Evolutionary conservation across 2,888 invertebrate genomes (phyloP), one percentile per base, ranked within the genome.

Genomic region (Nomada hirtipes): DNA sequence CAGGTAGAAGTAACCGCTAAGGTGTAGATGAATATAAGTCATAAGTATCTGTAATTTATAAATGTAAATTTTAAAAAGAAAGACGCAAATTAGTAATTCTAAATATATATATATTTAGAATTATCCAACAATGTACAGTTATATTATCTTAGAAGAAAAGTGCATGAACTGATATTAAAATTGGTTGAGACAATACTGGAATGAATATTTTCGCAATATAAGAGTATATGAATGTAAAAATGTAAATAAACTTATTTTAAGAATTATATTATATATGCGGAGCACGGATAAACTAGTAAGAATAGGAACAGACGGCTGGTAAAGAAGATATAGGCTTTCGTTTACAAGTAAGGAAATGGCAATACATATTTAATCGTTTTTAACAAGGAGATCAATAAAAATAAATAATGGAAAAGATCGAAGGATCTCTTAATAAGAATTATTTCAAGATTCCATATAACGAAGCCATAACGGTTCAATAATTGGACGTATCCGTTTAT

Each of bases 401-500:
- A 53, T 20, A 23, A n/a, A 0, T 60, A 53, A 69, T 36, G 36
- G 36, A 57, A 47, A 53, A 57, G 23, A 23, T 13, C 10, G 29
- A 36, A 63, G 0, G 42, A 55, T 23, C 13, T 50, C n/a, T 20
- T 36, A 53, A 23, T 47, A 10, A 57, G 7, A 69, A 70, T 68
- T 74, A 70, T 55, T 29, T 76, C 15, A 4, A 55, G n/a, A 67
- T 77, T 4, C n/a, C 55, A 52, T 36, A 20, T 4, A 23, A 69
- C 23, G 44, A 52, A 79, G 57, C n/a, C 42, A 52, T 61, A 67
- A 78, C 55, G 65, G 29, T 60, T 65, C 50, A 55, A 29, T 55
- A 78, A 71, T 78, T 78, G 71, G 26, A 67, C 60, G 9, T 63
- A 69, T 72, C 63, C 72, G 53, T 79, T 65, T 69, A 47, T 64